A percentile compares a stretch with the other conserved stretches of the same genome.
phyloP scores from a whole-genome alignment of 1,140 invertebrate genomes.

The Tetramorium parvispinum region DNA sequence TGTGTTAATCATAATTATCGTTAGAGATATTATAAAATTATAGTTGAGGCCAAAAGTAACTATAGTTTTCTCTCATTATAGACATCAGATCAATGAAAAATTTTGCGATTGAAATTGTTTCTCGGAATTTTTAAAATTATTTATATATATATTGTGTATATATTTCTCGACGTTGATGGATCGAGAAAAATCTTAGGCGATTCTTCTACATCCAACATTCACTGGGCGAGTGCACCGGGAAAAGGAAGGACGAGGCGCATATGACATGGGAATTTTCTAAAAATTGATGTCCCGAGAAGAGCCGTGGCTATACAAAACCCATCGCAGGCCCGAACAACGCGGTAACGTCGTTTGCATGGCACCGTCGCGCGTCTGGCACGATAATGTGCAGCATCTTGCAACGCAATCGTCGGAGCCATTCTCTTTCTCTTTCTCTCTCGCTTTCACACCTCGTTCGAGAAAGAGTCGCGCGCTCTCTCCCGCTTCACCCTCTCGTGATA shows the following conservation, averaged over 20 bases:
- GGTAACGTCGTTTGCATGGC: conserved; percentile 69
- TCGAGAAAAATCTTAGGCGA: conserved; percentile 14
- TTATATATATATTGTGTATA: background rate
- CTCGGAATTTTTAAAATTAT: background rate
- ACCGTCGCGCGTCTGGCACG: conserved; percentile 43
- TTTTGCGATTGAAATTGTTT: background rate
- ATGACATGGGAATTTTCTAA: conserved; percentile 52
- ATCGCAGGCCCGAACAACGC: conserved; percentile 47
- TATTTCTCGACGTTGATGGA: background rate
- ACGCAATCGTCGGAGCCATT: conserved; percentile 69
- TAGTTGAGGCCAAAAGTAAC: no score
- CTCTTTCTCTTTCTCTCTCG: background rate
- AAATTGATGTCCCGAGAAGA: conserved; percentile 53
- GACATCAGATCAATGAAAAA: background rate
- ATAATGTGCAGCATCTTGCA: conserved; percentile 69
- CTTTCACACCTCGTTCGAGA: conserved; percentile 49
- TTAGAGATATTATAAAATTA: no score
- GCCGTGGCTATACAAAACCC: conserved; percentile 49
- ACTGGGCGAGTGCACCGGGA: background rate
- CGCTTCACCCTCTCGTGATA: conserved; percentile 65
- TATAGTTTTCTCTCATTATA: no score
- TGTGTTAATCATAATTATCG: no score
- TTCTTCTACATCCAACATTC: background rate
- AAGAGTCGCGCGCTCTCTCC: conserved; percentile 62
- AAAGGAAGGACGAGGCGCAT: background rate